Conservation (phyloP, 2,797 vertebrate genomes). For the Prunella strophiata region DNA sequence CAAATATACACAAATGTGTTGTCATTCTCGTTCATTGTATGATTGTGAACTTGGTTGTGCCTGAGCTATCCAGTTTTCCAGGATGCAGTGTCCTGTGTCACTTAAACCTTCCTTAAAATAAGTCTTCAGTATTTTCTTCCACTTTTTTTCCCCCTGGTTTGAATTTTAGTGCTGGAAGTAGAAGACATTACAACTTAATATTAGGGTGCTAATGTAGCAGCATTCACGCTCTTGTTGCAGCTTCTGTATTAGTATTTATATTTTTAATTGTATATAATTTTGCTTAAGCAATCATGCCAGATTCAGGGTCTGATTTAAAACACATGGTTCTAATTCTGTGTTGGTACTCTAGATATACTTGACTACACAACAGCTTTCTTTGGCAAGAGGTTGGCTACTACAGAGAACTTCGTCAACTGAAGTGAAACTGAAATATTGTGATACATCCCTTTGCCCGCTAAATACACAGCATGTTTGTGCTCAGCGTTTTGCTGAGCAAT, state of each 20-base stretch:
- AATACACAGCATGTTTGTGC: not conserved
- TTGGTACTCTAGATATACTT: not conserved
- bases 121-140: not conserved
- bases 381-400: not conserved
- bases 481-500: not conserved
- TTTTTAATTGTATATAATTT: constrained; percentile 29
- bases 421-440: not conserved
- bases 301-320: not conserved
- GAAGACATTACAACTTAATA: not conserved
- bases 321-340: not conserved
- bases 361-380: constrained; percentile 10
- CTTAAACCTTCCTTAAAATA: not conserved
- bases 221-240: fast-evolving
- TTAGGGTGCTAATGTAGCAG: not conserved
- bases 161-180: not conserved
- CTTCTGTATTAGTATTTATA: not conserved
- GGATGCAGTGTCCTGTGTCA: not conserved
- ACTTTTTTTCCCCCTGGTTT: not conserved
- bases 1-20: not conserved
- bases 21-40: not conserved
- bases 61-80: not conserved
- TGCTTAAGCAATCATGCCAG: not conserved
- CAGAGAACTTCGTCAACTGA: not conserved
- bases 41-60: not conserved
- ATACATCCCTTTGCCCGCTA: not conserved